phyloP scores from a whole-genome alignment of 2,113 vertebrate genomes.

The Nanger granti region DNA sequence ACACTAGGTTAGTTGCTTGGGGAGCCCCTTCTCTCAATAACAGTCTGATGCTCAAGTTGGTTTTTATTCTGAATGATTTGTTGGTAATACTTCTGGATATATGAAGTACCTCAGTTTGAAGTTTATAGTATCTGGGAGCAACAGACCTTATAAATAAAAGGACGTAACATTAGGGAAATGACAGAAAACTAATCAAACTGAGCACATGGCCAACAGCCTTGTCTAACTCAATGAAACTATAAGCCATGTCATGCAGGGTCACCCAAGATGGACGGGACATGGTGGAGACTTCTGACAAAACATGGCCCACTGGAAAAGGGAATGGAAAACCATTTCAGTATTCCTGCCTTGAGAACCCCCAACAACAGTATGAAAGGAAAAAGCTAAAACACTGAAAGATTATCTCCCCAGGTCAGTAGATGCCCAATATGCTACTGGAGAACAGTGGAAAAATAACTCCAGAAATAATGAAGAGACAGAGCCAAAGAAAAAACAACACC shows the following conservation, averaged over 20 bases:
- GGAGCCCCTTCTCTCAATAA: not conserved
- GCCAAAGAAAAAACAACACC: not conserved
- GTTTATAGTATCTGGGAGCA: not conserved
- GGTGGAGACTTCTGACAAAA: not conserved
- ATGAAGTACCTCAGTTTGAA: not conserved
- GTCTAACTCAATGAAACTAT: not conserved
- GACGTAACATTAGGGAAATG: not conserved
- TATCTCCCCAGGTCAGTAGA: not conserved
- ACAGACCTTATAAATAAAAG: not conserved
- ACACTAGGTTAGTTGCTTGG: not conserved
- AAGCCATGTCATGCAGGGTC: not conserved
- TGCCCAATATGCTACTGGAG: not conserved
- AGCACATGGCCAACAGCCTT: not conserved
- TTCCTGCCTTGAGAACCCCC: not conserved
- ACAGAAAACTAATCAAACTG: not conserved
- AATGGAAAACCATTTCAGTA: not conserved
- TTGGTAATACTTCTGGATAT: not conserved
- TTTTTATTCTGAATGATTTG: not conserved
- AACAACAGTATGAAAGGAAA: not conserved
- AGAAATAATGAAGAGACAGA: not conserved
- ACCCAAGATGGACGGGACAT: not conserved
- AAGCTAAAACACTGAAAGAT: not conserved
- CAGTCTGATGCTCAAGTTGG: not conserved
- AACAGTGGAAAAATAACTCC: not conserved
- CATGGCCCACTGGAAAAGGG: not conserved